Percentiles rank a stretch among this genome's conserved stretches.
Conservation (phyloP, 2,797 vertebrate species). For the Sternotherus odoratus region DNA sequence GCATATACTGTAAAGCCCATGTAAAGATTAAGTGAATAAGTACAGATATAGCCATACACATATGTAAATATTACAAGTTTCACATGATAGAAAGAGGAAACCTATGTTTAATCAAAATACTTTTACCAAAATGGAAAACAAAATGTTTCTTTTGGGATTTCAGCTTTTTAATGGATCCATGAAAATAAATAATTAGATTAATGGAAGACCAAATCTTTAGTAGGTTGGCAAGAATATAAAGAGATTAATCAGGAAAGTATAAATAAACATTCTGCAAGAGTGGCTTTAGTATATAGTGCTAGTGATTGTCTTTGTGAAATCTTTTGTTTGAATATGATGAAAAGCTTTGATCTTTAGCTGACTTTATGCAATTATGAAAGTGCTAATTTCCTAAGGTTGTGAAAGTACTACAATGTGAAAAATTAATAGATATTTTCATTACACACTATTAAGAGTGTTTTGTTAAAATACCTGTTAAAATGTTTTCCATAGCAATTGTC, state of each 20-base stretch:
- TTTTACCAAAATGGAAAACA: constrained; percentile 52
- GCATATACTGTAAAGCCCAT: constrained; percentile 25
- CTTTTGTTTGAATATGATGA: constrained; percentile 62
- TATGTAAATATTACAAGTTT: not conserved
- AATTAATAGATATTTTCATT: constrained; percentile 70
- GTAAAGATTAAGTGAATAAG: constrained; percentile 58
- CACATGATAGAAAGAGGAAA: not conserved
- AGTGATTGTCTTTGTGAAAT: constrained; percentile 56
- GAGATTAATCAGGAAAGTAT: constrained; percentile 68
- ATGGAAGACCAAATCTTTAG: constrained; percentile 61
- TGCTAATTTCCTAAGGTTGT: constrained; percentile 62
- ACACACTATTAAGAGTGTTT: constrained; percentile 50
- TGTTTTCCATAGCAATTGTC: constrained; percentile 65
- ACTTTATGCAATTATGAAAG: constrained; percentile 50
- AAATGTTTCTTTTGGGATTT: constrained; percentile 63
- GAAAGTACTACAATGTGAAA: constrained; percentile 70
- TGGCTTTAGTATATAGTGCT: constrained; percentile 60
- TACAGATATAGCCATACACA: constrained; percentile 42
- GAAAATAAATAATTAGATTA: constrained; percentile 69
- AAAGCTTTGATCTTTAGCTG: constrained; percentile 68
- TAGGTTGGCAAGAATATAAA: constrained; percentile 65
- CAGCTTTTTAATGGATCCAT: constrained; percentile 64
- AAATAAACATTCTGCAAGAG: constrained; percentile 66
- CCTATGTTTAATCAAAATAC: constrained; percentile 58
- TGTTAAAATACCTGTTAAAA: constrained; percentile 51